Percentiles rank a stretch among this genome's conserved stretches.
phyloP scores from a whole-genome alignment of 2,113 vertebrate genomes.

The Tragelaphus scriptus region DNA sequence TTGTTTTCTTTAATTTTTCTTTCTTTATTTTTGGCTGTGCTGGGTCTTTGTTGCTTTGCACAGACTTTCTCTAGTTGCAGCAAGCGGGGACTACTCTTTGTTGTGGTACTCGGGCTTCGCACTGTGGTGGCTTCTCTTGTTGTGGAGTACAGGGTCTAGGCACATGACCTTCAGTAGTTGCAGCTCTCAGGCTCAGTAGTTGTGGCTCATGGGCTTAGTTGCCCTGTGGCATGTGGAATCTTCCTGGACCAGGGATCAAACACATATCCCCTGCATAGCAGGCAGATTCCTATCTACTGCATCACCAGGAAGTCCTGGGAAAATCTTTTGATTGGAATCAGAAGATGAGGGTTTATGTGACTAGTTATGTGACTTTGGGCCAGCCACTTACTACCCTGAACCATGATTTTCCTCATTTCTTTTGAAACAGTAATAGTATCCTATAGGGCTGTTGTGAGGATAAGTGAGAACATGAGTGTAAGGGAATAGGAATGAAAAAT shows the following conservation, averaged over 20 bases:
- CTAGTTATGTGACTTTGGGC: not conserved
- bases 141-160: not conserved
- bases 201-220: not conserved
- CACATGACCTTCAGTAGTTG: not conserved
- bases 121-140: not conserved
- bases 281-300: not conserved
- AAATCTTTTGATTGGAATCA: constrained; percentile 15
- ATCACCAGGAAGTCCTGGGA: not conserved
- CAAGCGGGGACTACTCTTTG: not conserved
- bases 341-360: not conserved
- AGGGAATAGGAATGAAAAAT: constrained; percentile 7
- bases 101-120: not conserved
- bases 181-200: not conserved
- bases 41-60: not conserved
- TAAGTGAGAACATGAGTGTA: not conserved
- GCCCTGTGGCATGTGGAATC: not conserved
- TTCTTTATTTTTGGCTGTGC: not conserved
- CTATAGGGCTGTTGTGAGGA: not conserved
- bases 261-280: not conserved
- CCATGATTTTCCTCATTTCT: not conserved
- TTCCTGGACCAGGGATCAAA: not conserved
- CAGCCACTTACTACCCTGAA: not conserved
- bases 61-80: not conserved
- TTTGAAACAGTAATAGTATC: not conserved
- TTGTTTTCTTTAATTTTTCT: not conserved